Percentiles rank a stretch among this genome's conserved stretches.
Evolutionary conservation across 2,888 invertebrate species (phyloP).

Genomic region (Acronicta psi): DNA sequence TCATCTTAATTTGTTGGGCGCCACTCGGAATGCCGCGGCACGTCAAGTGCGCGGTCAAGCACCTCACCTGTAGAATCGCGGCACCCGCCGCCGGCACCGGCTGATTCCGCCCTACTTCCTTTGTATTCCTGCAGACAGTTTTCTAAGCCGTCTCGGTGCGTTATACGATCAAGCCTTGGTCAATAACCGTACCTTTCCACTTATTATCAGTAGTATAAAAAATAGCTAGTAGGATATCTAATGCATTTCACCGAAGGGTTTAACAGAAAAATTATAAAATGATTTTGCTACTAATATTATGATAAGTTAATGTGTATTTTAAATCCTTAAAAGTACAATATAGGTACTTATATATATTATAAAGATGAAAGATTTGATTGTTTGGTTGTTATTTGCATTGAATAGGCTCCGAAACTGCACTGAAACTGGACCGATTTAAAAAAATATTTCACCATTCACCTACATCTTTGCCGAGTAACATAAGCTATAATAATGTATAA

Average conservation of each 20-base stretch:
- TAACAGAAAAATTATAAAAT: not conserved
- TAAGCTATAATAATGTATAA: too few relatives aligned
- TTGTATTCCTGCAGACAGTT: slow-evolving; percentile 35
- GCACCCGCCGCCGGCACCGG: slow-evolving; percentile 8
- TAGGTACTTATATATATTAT: too few relatives aligned
- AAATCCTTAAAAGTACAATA: not conserved
- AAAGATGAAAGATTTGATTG: too few relatives aligned
- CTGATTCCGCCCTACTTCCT: slow-evolving; percentile 28
- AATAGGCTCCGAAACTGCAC: too few relatives aligned
- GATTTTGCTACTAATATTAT: not conserved
- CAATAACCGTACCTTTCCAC: slow-evolving; percentile 26
- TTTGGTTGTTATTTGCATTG: too few relatives aligned
- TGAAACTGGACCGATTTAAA: too few relatives aligned
- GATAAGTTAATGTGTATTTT: slow-evolving; percentile 2
- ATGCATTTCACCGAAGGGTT: not conserved
- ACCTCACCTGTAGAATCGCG: slow-evolving; percentile 72
- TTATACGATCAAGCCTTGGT: slow-evolving; percentile 19
- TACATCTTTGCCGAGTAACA: too few relatives aligned
- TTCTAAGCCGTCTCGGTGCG: slow-evolving; percentile 4
- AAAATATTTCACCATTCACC: too few relatives aligned
- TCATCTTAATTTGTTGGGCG: slow-evolving; percentile 77
- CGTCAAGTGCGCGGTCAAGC: slow-evolving; percentile 77
- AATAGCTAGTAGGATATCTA: not conserved
- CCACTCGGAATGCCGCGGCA: slow-evolving; percentile 67
- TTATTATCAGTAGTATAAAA: slow-evolving; percentile 3